Evolutionary conservation across 2,888 invertebrate species (phyloP).

Genomic region (Pachymerium ferrugineum): DNA sequence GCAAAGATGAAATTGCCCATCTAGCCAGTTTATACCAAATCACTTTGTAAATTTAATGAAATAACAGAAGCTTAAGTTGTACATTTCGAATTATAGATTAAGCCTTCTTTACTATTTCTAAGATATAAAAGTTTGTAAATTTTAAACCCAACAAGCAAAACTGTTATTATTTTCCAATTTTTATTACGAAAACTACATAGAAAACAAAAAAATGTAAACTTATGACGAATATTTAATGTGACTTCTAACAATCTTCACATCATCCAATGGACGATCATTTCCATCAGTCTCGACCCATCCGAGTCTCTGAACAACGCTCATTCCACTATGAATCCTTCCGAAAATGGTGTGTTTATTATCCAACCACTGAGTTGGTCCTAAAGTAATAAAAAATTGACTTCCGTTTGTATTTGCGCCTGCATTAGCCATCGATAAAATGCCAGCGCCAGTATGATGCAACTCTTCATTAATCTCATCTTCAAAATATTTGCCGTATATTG

Average conservation of each 20-base stretch:
- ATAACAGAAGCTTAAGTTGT: neutral
- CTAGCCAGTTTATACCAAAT: neutral
- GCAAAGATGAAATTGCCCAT: neutral
- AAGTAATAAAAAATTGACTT: slow-evolving; percentile 95
- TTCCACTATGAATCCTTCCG: slow-evolving; percentile 77
- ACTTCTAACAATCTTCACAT: slow-evolving; percentile 64
- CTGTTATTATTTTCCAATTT: too few relatives aligned
- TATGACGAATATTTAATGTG: slow-evolving; percentile 36
- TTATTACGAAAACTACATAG: neutral
- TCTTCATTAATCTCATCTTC: slow-evolving; percentile 92
- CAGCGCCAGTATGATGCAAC: slow-evolving; percentile 89
- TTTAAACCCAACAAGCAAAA: too few relatives aligned
- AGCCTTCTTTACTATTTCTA: too few relatives aligned
- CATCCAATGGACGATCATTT: slow-evolving; percentile 83
- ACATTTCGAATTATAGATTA: too few relatives aligned
- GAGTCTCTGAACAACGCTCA: slow-evolving; percentile 85
- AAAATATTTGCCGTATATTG: slow-evolving; percentile 92
- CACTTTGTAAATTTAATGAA: neutral
- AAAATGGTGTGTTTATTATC: slow-evolving; percentile 98
- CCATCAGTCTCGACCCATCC: slow-evolving; percentile 91
- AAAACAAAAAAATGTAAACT: neutral
- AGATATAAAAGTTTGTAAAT: too few relatives aligned
- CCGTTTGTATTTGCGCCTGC: slow-evolving; percentile 95
- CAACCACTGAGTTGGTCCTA: slow-evolving; percentile 95
- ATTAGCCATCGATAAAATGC: slow-evolving; percentile 95